phyloP scores from a whole-genome alignment of 1,140 invertebrate genomes.

The Drosophila orena region DNA sequence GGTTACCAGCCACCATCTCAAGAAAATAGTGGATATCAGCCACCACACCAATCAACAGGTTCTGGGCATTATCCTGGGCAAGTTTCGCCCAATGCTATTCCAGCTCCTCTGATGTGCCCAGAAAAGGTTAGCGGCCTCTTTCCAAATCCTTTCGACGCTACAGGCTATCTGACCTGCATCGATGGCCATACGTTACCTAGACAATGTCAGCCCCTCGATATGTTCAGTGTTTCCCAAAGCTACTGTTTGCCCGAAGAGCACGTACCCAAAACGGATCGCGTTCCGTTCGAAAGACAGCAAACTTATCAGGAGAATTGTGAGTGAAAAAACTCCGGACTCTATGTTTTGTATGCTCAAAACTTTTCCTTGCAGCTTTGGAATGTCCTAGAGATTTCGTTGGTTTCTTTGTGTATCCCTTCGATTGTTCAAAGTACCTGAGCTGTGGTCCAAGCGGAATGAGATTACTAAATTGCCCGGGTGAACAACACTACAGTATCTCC shows the following conservation, averaged over 20 bases:
- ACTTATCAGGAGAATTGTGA: slow-evolving; percentile 27
- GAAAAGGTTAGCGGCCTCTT: slow-evolving; percentile 50
- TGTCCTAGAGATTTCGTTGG: slow-evolving; percentile 86
- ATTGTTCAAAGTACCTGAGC: slow-evolving; percentile 88
- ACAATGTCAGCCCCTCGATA: slow-evolving; percentile 43
- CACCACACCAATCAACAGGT: neutral
- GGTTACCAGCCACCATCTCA: neutral
- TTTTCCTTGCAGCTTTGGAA: slow-evolving; percentile 27
- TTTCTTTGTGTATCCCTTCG: slow-evolving; percentile 86
- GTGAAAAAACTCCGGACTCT: neutral
- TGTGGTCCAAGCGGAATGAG: slow-evolving; percentile 85
- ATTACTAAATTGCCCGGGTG: slow-evolving; percentile 86
- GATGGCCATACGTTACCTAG: slow-evolving; percentile 85
- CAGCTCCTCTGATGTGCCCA: slow-evolving; percentile 47
- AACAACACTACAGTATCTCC: slow-evolving; percentile 61
- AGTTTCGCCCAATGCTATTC: neutral
- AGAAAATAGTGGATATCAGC: neutral
- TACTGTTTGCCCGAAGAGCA: slow-evolving; percentile 38
- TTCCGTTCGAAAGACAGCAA: slow-evolving; percentile 6
- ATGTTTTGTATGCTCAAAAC: neutral
- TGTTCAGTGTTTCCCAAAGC: slow-evolving; percentile 58
- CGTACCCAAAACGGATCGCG: slow-evolving; percentile 41
- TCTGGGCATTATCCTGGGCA: neutral
- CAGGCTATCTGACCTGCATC: slow-evolving; percentile 88
- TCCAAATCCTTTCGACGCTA: slow-evolving; percentile 86